Conservation (phyloP, 2,888 invertebrate species). For the Pimpla rufipes region DNA sequence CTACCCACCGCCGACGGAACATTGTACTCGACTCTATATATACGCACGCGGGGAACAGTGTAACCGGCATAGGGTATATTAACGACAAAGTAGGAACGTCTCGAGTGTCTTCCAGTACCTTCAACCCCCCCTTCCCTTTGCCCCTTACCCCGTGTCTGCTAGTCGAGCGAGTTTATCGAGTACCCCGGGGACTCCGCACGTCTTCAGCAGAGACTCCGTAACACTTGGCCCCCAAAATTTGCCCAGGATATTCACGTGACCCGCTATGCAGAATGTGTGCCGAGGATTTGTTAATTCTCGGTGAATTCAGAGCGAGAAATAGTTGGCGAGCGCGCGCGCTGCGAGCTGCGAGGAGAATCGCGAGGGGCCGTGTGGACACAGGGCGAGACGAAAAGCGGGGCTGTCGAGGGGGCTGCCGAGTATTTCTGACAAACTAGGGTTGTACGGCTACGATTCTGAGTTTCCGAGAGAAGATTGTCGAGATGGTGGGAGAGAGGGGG, state of each 20-base stretch:
- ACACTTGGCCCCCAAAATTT: slow-evolving; percentile 2
- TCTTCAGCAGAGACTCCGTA: neutral
- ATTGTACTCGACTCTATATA: slow-evolving; percentile 31
- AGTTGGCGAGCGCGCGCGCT: neutral
- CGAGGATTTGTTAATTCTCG: slow-evolving; percentile 18
- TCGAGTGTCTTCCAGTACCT: slow-evolving; percentile 36
- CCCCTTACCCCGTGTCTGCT: neutral
- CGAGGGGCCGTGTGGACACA: neutral
- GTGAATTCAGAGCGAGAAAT: neutral
- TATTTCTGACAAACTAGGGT: slow-evolving; percentile 71
- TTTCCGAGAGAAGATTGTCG: slow-evolving; percentile 22
- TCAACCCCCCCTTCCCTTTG: too few relatives aligned
- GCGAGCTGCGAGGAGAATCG: neutral
- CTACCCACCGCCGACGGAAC: slow-evolving; percentile 39
- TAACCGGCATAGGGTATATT: slow-evolving; percentile 7
- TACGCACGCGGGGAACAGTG: slow-evolving; percentile 37
- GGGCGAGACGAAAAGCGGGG: neutral
- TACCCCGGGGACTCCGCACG: slow-evolving; percentile 1
- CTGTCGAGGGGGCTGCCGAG: slow-evolving; percentile 3
- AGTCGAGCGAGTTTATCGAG: slow-evolving; percentile 22
- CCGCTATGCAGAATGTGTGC: neutral
- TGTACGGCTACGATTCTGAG: slow-evolving; percentile 1
- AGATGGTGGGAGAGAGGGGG: slow-evolving; percentile 36
- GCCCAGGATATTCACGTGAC: neutral
- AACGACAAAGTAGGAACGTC: slow-evolving; percentile 13